Percentiles rank a stretch among this genome's conserved stretches.
phyloP scores from a whole-genome alignment of 2,113 vertebrate species.

The Blennius ocellaris region DNA sequence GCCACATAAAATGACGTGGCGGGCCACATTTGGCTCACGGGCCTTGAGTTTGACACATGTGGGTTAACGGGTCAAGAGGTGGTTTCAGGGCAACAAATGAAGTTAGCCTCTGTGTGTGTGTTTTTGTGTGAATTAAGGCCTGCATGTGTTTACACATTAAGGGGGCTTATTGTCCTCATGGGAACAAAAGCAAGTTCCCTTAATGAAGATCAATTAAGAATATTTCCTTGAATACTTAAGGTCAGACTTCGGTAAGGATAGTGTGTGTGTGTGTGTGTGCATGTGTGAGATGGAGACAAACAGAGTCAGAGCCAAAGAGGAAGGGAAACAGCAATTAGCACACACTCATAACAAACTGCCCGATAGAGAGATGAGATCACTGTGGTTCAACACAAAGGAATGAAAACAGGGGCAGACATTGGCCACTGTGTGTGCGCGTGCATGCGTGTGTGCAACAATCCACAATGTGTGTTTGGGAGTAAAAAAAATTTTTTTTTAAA shows the following conservation, averaged over 20 bases:
- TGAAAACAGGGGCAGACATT: conserved; percentile 67
- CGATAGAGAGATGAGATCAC: conserved; percentile 80
- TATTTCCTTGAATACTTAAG: too few species aligned
- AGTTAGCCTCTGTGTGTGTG: conserved; percentile 4
- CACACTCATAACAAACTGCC: conserved; percentile 63
- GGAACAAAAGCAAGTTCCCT: too few species aligned
- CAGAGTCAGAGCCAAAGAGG: conserved; percentile 51
- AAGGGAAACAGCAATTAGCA: conserved; percentile 66
- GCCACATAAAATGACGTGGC: too few species aligned
- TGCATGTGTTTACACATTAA: too few species aligned
- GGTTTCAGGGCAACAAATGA: too few species aligned
- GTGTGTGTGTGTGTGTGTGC: conserved; percentile 13
- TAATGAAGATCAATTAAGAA: too few species aligned
- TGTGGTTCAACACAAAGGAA: conserved; percentile 73
- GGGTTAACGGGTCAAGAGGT: too few species aligned
- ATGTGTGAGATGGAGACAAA: conserved; percentile 30
- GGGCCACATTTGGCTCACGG: too few species aligned
- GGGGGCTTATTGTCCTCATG: too few species aligned
- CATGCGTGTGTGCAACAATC: background rate
- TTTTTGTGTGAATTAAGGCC: conserved; percentile 1
- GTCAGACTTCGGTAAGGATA: background rate
- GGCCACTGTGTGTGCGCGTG: conserved; percentile 8
- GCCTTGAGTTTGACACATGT: too few species aligned
- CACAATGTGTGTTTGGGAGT: conserved; percentile 22
- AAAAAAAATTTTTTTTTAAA: too few species aligned